Evolutionary conservation across 1,140 invertebrate genomes (phyloP).

Genomic region (Cherax quadricarinatus): DNA sequence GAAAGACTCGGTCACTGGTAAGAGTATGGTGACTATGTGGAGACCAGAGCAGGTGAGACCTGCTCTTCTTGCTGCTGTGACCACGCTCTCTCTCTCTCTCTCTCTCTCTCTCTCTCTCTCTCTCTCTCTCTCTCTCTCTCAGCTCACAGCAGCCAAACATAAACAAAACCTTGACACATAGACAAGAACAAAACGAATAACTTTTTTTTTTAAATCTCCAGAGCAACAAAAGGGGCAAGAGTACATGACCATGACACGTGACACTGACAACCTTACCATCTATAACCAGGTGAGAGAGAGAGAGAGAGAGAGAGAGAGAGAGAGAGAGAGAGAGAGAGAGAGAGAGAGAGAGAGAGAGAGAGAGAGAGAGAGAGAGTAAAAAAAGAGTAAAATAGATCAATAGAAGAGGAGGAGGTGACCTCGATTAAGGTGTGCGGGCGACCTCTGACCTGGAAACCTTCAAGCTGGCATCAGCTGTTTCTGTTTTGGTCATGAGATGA

Average conservation of each 20-base stretch:
- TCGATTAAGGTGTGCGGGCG: background rate
- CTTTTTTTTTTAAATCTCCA: background rate
- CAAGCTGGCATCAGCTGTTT: background rate
- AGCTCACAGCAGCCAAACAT: background rate
- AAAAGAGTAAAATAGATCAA: slow-evolving; percentile 27
- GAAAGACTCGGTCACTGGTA: slow-evolving; percentile 65
- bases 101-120: slow-evolving; percentile 20
- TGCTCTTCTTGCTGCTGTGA: background rate
- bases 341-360: slow-evolving; percentile 27
- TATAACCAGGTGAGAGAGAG: background rate
- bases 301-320: slow-evolving; percentile 22
- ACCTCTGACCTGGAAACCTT: slow-evolving; percentile 41
- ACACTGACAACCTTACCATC: background rate
- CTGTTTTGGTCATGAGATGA: slow-evolving; percentile 33
- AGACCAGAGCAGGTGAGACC: background rate
- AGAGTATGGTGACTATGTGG: slow-evolving; percentile 22
- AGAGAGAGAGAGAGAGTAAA: slow-evolving; percentile 10
- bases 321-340: slow-evolving; percentile 30
- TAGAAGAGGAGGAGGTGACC: background rate
- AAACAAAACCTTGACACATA: slow-evolving; percentile 49
- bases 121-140: slow-evolving; percentile 28
- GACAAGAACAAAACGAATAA: background rate
- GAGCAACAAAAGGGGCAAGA: background rate
- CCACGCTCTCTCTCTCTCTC: background rate
- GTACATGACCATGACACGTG: no score